phyloP scores from a whole-genome alignment of 1,140 invertebrate genomes.

The Geopemphigus sp. region DNA sequence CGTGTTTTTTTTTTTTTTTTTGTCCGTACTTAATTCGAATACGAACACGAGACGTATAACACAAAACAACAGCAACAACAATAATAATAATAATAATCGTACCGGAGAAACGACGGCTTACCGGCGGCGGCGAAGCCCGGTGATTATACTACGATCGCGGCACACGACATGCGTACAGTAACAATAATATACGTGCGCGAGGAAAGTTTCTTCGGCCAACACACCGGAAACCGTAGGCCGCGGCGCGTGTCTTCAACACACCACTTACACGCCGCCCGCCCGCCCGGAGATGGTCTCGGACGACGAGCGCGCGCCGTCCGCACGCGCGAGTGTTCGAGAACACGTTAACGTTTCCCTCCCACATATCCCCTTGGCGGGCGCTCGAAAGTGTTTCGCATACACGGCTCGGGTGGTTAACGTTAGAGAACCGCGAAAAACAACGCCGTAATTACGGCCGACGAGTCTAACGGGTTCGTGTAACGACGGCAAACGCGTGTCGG shows the following conservation, averaged over 20 bases:
- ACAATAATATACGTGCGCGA: too few species aligned
- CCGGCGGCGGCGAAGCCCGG: background rate
- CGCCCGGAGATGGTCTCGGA: conserved; percentile 15
- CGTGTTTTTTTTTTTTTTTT: background rate
- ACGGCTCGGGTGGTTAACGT: too few species aligned
- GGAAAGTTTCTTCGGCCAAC: conserved; percentile 42
- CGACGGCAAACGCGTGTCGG: too few species aligned
- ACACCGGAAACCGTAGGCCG: conserved; percentile 43
- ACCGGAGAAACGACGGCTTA: background rate
- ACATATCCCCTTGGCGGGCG: too few species aligned
- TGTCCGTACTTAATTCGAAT: conserved; percentile 43
- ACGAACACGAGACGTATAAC: conserved; percentile 9
- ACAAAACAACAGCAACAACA: background rate
- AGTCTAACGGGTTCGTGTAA: too few species aligned
- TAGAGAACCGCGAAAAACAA: too few species aligned
- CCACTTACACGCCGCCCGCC: background rate
- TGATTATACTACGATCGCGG: conserved; percentile 4
- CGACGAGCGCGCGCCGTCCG: background rate
- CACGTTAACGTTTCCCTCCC: too few species aligned
- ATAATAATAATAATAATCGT: background rate
- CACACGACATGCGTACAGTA: conserved; percentile 42
- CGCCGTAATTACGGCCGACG: too few species aligned
- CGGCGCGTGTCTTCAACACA: conserved; percentile 31
- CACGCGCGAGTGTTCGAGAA: background rate
- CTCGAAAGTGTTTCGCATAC: too few species aligned